Base-by-base conservation (phyloP, 2,888 invertebrate genomes). In the Anagyrus pseudococci region DNA sequence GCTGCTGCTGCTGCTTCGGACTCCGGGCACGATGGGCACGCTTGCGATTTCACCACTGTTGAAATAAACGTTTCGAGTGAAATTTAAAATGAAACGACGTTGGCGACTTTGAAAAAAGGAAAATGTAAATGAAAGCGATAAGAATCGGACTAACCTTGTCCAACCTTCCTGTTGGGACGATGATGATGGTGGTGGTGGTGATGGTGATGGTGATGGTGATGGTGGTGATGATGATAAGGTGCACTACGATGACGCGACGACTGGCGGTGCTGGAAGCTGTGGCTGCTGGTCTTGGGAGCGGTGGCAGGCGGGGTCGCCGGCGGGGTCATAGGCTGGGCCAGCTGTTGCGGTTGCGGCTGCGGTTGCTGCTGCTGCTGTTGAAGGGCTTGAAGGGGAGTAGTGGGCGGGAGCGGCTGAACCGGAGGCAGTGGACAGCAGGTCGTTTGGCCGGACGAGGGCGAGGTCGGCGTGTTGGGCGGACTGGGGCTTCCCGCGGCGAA, bases 161-260 rank as follows among this genome's bases (percentile, higher is more conserved):
- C 47, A n/a, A 25, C 33, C 65, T 72, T 77, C 46, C 74, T 71
- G 50, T 72, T 71, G 60, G 75, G 73, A 33, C 75, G 75, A 62
- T 75, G 75, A 48, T 75, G 74, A n/a, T 72, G 74, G 41, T 67
- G 71, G 48, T 72, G 74, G 53, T 72, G 71, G 48, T 71, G 71
- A 40, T 74, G 72, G 50, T 70, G 70, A n/a, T 71, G 72, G 19
- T 72, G 73, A 44, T 76, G 73, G 53, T 71, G 73, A 50, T 71
- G 71, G 23, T 70, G 70, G 65, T 73, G 73, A 23, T 73, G 73
- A 37, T 71, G 75, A 54, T 74, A 72, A 23, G 53, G 63, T 56
- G 66, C 2, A 15, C 15, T 2, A 10, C 33, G 22, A 20, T 70
- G 70, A 25, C 70, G 62, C 7, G 54, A 50, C 29, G 67, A 25